These are phyloP conservation scores for Corythoichthys haematopterus DNA, from an alignment of 2,113 vertebrate genomes.

Conservation along the genomic window DNA sequence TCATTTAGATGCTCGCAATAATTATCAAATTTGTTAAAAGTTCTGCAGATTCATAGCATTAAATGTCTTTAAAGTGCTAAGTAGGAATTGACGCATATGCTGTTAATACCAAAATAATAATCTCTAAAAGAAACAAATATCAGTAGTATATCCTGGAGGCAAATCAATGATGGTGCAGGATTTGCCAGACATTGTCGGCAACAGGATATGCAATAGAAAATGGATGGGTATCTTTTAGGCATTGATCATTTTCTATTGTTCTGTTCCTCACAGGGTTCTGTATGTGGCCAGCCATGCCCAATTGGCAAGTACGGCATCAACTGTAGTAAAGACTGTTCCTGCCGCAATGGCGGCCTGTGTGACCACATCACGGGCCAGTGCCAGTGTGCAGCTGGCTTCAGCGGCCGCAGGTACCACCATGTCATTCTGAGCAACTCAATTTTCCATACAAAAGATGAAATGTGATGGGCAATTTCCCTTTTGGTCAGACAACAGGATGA, in stretches of 20 bases:
- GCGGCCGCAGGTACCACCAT: slow-evolving; percentile 85
- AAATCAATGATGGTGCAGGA: too few species aligned
- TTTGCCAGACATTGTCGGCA: too few species aligned
- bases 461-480: slow-evolving; percentile 37
- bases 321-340: slow-evolving; percentile 93
- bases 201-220: too few species aligned
- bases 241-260: neutral
- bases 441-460: slow-evolving; percentile 21
- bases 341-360: slow-evolving; percentile 92
- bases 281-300: slow-evolving; percentile 92
- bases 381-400: slow-evolving; percentile 87
- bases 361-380: slow-evolving; percentile 90
- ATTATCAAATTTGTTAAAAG: neutral
- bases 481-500: slow-evolving; percentile 40
- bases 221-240: too few species aligned
- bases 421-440: neutral
- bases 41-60: neutral
- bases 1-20: neutral
- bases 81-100: neutral
- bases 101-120: neutral
- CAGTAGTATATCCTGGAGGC: neutral
- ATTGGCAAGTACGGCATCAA: slow-evolving; percentile 90
- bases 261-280: slow-evolving; percentile 79
- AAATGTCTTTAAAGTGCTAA: neutral
- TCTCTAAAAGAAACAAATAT: neutral